A percentile compares a stretch with the other conserved stretches of the same genome.
Conservation (phyloP, 2,113 vertebrate species). For the Saccopteryx leptura region DNA sequence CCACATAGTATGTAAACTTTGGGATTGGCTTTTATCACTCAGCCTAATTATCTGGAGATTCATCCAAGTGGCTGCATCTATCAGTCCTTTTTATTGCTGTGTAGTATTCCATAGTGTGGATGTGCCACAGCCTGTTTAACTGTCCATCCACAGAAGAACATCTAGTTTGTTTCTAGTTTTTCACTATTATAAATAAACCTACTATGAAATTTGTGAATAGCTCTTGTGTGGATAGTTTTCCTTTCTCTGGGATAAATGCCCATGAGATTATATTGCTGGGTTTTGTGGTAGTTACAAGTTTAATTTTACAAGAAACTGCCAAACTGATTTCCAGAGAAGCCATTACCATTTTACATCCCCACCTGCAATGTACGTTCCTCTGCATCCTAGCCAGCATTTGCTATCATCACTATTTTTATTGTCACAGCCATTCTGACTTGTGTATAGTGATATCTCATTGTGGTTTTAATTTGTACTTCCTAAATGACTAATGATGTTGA, state of each 20-base stretch:
- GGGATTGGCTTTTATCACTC: not conserved
- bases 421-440: not conserved
- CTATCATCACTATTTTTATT: not conserved
- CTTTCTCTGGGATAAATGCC: constrained; percentile 1
- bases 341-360: not conserved
- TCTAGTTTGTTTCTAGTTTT: not conserved
- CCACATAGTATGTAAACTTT: not conserved
- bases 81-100: not conserved
- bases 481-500: not conserved
- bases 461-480: not conserved
- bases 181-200: not conserved
- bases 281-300: not conserved
- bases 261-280: not conserved
- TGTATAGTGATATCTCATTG: not conserved
- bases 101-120: not conserved
- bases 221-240: not conserved
- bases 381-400: not conserved
- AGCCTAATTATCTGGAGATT: not conserved
- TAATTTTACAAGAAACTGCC: not conserved
- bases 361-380: not conserved
- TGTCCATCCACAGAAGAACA: not conserved
- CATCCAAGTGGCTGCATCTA: not conserved
- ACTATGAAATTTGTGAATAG: not conserved
- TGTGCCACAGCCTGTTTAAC: not conserved
- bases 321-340: not conserved